Evolutionary conservation across 1,140 invertebrate genomes (phyloP).

Genomic region (Drosophila prosaltans): DNA sequence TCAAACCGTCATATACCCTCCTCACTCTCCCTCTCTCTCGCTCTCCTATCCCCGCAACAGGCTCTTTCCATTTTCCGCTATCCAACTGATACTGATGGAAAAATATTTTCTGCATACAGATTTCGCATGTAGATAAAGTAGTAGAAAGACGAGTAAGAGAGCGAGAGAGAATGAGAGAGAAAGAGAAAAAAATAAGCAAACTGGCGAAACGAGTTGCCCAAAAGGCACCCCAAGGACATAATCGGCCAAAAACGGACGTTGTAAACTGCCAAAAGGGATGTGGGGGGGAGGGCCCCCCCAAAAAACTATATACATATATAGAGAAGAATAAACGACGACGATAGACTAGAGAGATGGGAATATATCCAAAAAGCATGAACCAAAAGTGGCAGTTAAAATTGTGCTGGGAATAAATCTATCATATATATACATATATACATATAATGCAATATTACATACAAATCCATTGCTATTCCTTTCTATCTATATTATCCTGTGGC

Average conservation of each 20-base stretch:
- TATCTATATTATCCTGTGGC: background rate
- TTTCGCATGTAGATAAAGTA: constrained; percentile 76
- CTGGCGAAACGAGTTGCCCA: constrained; percentile 27
- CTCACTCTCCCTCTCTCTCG: constrained; percentile 32
- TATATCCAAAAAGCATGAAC: constrained; percentile 33
- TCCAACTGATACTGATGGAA: constrained; percentile 39
- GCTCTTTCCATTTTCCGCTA: background rate
- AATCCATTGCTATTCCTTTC: background rate
- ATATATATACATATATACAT: constrained; percentile 26
- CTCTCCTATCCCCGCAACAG: constrained; percentile 30
- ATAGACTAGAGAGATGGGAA: constrained; percentile 46
- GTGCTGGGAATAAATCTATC: constrained; percentile 79
- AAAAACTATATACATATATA: background rate
- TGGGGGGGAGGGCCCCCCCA: background rate
- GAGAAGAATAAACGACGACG: constrained; percentile 16
- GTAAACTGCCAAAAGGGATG: constrained; percentile 56
- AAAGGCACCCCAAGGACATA: constrained; percentile 77
- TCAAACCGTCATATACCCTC: background rate
- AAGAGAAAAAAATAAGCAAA: constrained; percentile 34
- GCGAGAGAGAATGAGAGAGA: background rate
- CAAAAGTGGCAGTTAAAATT: constrained; percentile 78
- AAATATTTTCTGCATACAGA: constrained; percentile 81
- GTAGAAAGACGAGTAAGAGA: constrained; percentile 7
- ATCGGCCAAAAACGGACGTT: constrained; percentile 75
- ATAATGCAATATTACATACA: constrained; percentile 76